Conservation (phyloP, 2,888 invertebrate genomes). For the Clivina fossor region DNA sequence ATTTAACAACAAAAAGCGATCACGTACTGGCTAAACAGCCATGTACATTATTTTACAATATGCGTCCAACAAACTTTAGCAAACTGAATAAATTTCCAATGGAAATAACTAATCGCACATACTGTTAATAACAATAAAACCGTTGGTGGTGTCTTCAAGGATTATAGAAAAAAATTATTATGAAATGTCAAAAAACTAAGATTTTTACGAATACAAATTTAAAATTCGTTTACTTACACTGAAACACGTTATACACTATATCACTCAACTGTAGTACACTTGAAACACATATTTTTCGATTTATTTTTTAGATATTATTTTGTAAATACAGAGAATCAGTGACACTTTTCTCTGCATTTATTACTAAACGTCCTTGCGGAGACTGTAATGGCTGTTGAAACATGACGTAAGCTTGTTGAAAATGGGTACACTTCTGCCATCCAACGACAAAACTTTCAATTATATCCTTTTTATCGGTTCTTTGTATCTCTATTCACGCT, state of each 20-base stretch:
- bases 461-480: too few relatives aligned
- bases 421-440: conserved; percentile 6
- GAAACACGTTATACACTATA: conserved; percentile 3
- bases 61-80: too few relatives aligned
- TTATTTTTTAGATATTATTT: conserved; percentile 20
- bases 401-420: conserved; percentile 33
- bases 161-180: conserved; percentile 24
- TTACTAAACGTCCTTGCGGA: conserved; percentile 28
- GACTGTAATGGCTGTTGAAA: conserved; percentile 30
- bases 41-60: too few relatives aligned
- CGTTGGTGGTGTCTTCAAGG: not conserved
- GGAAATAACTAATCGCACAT: not conserved
- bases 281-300: conserved; percentile 25
- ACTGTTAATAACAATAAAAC: not conserved
- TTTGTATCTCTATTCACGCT: too few relatives aligned
- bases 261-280: conserved; percentile 18
- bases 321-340: conserved; percentile 31
- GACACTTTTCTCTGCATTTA: conserved; percentile 33
- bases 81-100: too few relatives aligned
- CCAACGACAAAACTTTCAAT: not conserved
- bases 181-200: conserved; percentile 30
- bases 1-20: too few relatives aligned
- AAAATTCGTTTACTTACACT: conserved; percentile 22
- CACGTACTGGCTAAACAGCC: too few relatives aligned
- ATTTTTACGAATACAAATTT: conserved; percentile 6